phyloP scores from a whole-genome alignment of 1,140 invertebrate genomes.

The Meloidogyne chitwoodi region DNA sequence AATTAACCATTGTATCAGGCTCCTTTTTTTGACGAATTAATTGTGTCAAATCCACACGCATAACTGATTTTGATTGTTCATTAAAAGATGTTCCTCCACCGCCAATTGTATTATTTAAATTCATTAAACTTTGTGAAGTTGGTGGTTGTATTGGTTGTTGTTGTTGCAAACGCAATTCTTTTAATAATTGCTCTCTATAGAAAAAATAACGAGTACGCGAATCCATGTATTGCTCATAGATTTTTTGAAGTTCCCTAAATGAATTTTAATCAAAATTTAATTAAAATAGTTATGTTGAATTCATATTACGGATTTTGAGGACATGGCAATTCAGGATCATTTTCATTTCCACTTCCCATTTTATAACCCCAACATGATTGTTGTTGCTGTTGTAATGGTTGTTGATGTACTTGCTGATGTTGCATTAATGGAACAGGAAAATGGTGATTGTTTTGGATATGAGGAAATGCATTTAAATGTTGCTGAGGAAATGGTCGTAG shows the following conservation, averaged over 20 bases:
- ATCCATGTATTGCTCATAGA: slow-evolving; percentile 54
- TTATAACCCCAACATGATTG: slow-evolving; percentile 35
- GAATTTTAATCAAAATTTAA: not conserved
- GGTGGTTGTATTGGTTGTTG: not conserved
- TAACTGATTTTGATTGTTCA: not conserved
- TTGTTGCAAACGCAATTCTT: slow-evolving; percentile 39
- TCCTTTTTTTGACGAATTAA: not conserved
- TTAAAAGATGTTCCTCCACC: not conserved
- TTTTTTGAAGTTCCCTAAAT: slow-evolving; percentile 49
- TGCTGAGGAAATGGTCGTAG: not conserved
- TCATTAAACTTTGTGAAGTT: not conserved
- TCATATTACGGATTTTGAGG: slow-evolving; percentile 48
- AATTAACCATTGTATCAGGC: not conserved
- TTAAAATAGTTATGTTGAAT: not conserved
- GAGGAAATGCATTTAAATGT: not conserved
- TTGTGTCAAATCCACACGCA: not conserved
- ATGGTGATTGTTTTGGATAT: not conserved
- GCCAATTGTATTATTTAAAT: too few relatives aligned
- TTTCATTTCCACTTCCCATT: slow-evolving; percentile 20
- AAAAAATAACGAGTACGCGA: slow-evolving; percentile 50
- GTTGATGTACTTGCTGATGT: not conserved
- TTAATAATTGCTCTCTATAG: slow-evolving; percentile 49
- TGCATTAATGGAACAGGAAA: not conserved
- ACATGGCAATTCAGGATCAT: slow-evolving; percentile 53
- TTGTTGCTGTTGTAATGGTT: not conserved